These are phyloP conservation scores for Cygnus olor DNA, from an alignment of 2,797 vertebrate genomes.

Conservation along the genomic window DNA sequence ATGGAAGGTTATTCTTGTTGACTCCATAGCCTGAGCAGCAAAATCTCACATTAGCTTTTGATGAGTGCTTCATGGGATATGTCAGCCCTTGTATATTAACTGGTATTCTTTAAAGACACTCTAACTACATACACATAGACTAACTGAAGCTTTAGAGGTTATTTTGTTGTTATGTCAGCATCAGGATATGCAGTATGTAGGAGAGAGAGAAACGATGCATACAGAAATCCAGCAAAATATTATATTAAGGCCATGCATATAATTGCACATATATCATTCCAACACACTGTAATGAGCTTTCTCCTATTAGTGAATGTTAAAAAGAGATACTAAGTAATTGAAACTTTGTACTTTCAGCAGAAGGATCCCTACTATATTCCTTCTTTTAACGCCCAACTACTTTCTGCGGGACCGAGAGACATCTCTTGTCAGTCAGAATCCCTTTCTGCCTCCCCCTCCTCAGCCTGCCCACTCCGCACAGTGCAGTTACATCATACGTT, in stretches of 20 bases:
- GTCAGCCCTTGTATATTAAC: not conserved
- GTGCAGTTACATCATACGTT: conserved; percentile 24
- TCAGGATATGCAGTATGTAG: not conserved
- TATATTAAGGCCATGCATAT: not conserved
- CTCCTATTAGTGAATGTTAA: not conserved
- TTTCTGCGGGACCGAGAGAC: not conserved
- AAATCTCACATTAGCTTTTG: not conserved
- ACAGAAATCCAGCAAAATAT: not conserved
- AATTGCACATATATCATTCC: not conserved
- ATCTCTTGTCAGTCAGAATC: not conserved
- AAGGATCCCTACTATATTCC: not conserved
- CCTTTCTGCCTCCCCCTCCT: not conserved
- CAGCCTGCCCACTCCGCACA: not conserved
- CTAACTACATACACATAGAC: not conserved
- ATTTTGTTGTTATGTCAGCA: not conserved
- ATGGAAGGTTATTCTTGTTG: not conserved
- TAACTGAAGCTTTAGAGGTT: not conserved
- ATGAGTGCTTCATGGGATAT: not conserved
- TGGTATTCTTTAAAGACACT: not conserved
- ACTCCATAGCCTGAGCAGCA: not conserved
- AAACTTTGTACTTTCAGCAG: not conserved
- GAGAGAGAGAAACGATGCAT: not conserved
- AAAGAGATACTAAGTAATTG: not conserved
- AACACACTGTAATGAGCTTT: not conserved
- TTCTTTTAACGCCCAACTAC: not conserved